phyloP scores from a whole-genome alignment of 2,797 vertebrate genomes.

The Syngnathus rostellatus region DNA sequence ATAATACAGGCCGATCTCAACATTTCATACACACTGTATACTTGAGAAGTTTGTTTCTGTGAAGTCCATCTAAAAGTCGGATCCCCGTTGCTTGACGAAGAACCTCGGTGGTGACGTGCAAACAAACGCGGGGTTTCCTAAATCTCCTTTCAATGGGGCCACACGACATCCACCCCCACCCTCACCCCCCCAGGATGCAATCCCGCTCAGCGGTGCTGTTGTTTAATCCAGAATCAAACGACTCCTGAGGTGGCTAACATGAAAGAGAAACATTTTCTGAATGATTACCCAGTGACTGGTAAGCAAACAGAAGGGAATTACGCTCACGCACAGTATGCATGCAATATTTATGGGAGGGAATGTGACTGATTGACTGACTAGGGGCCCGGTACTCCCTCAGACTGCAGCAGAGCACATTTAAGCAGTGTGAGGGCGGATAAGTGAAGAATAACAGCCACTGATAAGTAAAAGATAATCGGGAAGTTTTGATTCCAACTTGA shows the following conservation, averaged over 20 bases:
- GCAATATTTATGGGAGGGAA: slow-evolving; percentile 16
- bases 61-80: slow-evolving; percentile 7
- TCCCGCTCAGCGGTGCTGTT: slow-evolving; percentile 31
- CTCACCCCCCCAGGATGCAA: slow-evolving; percentile 30
- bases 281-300: slow-evolving; percentile 17
- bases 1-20: neutral
- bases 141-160: slow-evolving; percentile 40
- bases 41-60: neutral
- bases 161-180: slow-evolving; percentile 36
- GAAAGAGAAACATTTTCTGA: slow-evolving; percentile 26
- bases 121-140: slow-evolving; percentile 14
- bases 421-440: slow-evolving; percentile 14
- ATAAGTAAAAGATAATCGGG: neutral
- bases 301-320: slow-evolving; percentile 15
- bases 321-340: neutral
- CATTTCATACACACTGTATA: neutral
- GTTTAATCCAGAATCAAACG: slow-evolving; percentile 47
- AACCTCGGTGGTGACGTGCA: slow-evolving; percentile 12
- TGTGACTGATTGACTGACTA: slow-evolving; percentile 33
- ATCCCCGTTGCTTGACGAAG: slow-evolving; percentile 10
- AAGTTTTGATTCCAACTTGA: neutral
- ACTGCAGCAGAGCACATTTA: slow-evolving; percentile 17
- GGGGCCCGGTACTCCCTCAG: slow-evolving; percentile 8
- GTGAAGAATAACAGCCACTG: slow-evolving; percentile 8
- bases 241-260: slow-evolving; percentile 32